Base-by-base conservation (phyloP, 2,888 invertebrate species). In the Drosophila maculinotata region DNA sequence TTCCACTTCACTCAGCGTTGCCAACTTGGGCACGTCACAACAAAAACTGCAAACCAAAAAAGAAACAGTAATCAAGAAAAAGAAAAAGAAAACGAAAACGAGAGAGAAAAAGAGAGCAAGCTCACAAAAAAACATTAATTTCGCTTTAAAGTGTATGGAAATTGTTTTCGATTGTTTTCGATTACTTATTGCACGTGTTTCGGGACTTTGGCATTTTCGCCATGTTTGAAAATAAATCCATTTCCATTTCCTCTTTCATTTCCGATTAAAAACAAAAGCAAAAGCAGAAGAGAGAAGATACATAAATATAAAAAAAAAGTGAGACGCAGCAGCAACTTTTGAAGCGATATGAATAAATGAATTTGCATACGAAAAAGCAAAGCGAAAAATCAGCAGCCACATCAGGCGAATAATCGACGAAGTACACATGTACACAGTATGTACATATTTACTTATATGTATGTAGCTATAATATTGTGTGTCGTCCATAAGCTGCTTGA, bases 281-380 rank as follows among this genome's bases (percentile, higher is more conserved):
- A 49, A 39, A 71, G 38, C 31, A 47, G 20, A 35, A 38, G 30
- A 56, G 49, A 38, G 30, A 48, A n/a, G n/a, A n/a, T n/a, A n/a
- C n/a, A n/a, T n/a, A n/a, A n/a, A n/a, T n/a, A n/a, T 30, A 57
- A 26, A 42, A 9, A 49, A 36, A 41, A 28, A 67, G 35, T 52
- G 53, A 58, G 48, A 35, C 44, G 35, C 47, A 48, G 36, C 41
- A 57, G 48, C 67, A 60, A 60, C 59, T 60, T 59, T 31, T 36
- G 30, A 68, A 74, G 66, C 70, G 45, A 74, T 64, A 74, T 69
- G 62, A 69, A 73, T 73, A 69, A 74, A 74, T 74, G 63, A 70
- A 74, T 74, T 74, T 74, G 75, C 74, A 74, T 74, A 70, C 75
- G 62, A 74, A 70, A 69, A 74, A 66, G 63, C 54, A 74, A 38